phyloP scores from a whole-genome alignment of 2,888 invertebrate species.

The Lomographa bimaculata region DNA sequence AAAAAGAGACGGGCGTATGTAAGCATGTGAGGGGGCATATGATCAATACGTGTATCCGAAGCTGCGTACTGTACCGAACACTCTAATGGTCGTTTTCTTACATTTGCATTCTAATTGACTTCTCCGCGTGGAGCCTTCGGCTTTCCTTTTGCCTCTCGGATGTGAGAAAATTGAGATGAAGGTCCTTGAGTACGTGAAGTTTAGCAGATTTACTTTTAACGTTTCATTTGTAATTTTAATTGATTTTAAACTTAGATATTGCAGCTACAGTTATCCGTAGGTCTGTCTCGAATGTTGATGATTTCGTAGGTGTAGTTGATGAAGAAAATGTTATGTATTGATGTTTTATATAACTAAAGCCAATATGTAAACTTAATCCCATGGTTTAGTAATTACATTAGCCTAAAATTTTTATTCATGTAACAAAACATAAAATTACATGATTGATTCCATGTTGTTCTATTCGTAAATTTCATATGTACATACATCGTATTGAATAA shows the following conservation, averaged over 20 bases:
- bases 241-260: neutral
- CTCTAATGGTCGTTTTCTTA: conserved; percentile 81
- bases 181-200: conserved; percentile 49
- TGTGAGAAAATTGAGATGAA: conserved; percentile 66
- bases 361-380: too few species aligned
- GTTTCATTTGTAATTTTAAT: conserved; percentile 12
- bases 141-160: conserved; percentile 63
- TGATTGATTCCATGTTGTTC: too few species aligned
- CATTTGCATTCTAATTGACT: conserved; percentile 82
- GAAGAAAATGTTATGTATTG: too few species aligned
- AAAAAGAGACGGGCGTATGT: conserved; percentile 81
- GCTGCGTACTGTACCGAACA: conserved; percentile 52
- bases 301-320: too few species aligned
- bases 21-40: conserved; percentile 75
- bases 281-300: too few species aligned
- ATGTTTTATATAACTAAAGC: too few species aligned
- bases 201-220: conserved; percentile 27
- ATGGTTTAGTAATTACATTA: too few species aligned
- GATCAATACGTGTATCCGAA: conserved; percentile 71
- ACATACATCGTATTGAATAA: too few species aligned
- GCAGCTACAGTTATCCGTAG: too few species aligned
- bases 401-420: too few species aligned
- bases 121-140: conserved; percentile 51
- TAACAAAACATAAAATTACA: too few species aligned
- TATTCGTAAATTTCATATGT: too few species aligned